Conservation (phyloP, 2,797 vertebrate species). For the Phalloptychus januarius region DNA sequence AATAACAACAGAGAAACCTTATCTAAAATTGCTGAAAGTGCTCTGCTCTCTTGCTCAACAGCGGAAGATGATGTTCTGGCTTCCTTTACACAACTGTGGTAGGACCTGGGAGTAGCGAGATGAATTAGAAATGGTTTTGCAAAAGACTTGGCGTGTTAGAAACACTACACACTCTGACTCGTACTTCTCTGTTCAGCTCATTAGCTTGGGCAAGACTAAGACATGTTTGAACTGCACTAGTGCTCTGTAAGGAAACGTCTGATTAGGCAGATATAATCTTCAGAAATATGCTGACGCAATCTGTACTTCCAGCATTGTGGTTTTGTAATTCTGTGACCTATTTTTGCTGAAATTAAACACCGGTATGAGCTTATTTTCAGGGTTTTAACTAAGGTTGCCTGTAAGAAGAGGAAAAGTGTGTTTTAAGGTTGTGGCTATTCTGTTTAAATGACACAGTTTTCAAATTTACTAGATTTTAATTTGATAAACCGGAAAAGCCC, state of each 20-base stretch:
- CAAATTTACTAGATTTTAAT: neutral
- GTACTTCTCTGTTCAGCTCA: neutral
- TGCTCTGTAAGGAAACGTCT: neutral
- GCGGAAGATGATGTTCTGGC: constrained; percentile 33
- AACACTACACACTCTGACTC: neutral
- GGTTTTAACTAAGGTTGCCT: neutral
- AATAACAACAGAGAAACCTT: constrained; percentile 10
- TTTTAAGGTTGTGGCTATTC: neutral
- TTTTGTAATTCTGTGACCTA: constrained; percentile 46
- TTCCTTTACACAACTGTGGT: constrained; percentile 37
- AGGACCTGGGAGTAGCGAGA: constrained; percentile 1
- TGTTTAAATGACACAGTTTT: neutral
- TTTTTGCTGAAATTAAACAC: constrained; percentile 13
- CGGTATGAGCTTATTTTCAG: neutral
- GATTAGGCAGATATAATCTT: constrained; percentile 33
- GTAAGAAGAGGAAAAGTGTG: neutral
- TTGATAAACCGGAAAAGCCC: neutral
- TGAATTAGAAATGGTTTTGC: neutral
- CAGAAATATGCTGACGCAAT: constrained; percentile 40
- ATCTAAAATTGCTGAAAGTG: constrained; percentile 5
- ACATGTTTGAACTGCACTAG: neutral
- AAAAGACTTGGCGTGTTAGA: neutral
- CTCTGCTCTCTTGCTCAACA: constrained; percentile 32
- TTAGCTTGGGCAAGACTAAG: neutral
- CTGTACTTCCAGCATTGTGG: constrained; percentile 36